These are phyloP conservation scores for crab-eating macaque (Macaca fascicularis) DNA, from an alignment of 2,113 vertebrate genomes.

Conservation along the genomic window T2T-MFA8v1.1 NC_088385.1:52339001-52339500, in stretches of 20 bases:
- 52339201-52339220: background rate
- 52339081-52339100: background rate
- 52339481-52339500: too few relatives aligned
- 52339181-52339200: conserved; percentile 24
- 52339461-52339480: too few relatives aligned
- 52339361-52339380: conserved; percentile 22
- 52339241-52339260: conserved; percentile 13
- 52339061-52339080: background rate
- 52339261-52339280: background rate
- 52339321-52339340: conserved; percentile 15
- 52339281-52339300: conserved; percentile 8
- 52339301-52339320: background rate
- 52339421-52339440: too few relatives aligned
- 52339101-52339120: background rate
- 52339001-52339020: background rate
- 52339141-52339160: background rate
- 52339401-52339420: background rate
- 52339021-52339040: background rate
- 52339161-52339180: conserved; percentile 9
- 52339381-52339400: background rate
- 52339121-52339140: background rate
- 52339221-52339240: conserved; percentile 35
- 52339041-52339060: background rate
- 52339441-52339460: too few relatives aligned
- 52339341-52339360: background rate